Conservation (phyloP, 2,113 vertebrate species). For the Lepisosteus oculatus region DNA sequence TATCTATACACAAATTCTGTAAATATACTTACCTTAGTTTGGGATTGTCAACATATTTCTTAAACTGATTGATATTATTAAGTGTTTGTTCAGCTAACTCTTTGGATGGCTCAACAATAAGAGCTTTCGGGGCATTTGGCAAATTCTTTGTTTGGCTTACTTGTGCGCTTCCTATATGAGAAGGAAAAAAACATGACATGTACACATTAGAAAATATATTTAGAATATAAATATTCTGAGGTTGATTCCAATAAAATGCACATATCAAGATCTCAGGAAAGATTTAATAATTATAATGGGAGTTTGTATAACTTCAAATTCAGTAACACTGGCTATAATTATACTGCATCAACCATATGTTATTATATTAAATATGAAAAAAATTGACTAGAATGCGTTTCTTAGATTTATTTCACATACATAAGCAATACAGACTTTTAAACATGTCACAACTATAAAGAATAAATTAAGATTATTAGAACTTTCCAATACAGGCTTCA, state of each 20-base stretch:
- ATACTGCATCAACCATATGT: no score
- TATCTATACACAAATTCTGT: no score
- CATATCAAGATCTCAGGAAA: no score
- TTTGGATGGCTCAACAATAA: constrained; percentile 92
- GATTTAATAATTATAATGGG: no score
- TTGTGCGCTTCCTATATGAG: constrained; percentile 76
- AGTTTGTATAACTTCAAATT: background rate
- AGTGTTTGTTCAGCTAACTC: constrained; percentile 94
- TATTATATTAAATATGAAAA: no score
- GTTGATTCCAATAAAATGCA: no score
- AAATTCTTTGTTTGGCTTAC: constrained; percentile 79
- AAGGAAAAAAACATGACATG: constrained; percentile 3
- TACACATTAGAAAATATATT: background rate
- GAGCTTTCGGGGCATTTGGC: constrained; percentile 83
- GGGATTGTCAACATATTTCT: constrained; percentile 87
- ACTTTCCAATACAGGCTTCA: no score
- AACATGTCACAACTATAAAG: no score
- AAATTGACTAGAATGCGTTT: no score
- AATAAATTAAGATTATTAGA: no score
- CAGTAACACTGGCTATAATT: background rate
- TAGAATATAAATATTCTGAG: background rate
- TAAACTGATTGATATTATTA: constrained; percentile 89
- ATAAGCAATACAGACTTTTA: no score
- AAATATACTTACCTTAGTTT: constrained; percentile 77
- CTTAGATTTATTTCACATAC: no score